A percentile compares a stretch with the other conserved stretches of the same genome.
Conservation (phyloP, 2,113 vertebrate genomes). For the Rhagologus leucostigma region DNA sequence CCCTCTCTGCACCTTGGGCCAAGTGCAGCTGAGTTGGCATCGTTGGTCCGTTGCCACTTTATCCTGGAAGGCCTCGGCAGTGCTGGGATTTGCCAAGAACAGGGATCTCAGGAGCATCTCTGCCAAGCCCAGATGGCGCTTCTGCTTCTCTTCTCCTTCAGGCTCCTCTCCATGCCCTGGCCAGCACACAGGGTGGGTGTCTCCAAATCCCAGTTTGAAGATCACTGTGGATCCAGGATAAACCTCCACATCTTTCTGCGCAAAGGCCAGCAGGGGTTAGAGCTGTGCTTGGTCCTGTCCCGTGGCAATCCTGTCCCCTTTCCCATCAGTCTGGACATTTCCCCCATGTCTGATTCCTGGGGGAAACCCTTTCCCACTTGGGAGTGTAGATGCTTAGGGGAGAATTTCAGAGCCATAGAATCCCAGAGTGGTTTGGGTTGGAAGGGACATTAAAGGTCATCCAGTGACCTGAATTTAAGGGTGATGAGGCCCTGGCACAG, state of each 20-base stretch:
- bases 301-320: not conserved
- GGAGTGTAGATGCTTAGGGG: not conserved
- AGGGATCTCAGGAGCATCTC: not conserved
- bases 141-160: not conserved
- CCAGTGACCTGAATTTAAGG: not conserved
- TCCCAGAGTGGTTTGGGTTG: not conserved
- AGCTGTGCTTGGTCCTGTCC: not conserved
- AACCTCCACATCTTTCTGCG: not conserved
- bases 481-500: not conserved
- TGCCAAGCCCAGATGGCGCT: slow-evolving; percentile 47
- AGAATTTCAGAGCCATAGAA: not conserved
- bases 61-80: not conserved
- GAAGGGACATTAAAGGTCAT: not conserved
- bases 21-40: not conserved
- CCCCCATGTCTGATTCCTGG: not conserved
- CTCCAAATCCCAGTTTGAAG: not conserved
- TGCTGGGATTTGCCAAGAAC: slow-evolving; percentile 27
- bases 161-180: not conserved
- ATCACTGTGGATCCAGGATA: not conserved
- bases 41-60: not conserved
- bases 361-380: not conserved
- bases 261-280: not conserved
- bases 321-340: not conserved
- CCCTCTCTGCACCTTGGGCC: not conserved
- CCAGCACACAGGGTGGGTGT: not conserved